Evolutionary conservation across 2,888 invertebrate species (phyloP), one percentile per base, ranked within the genome.

Genomic region (Melanargia galathea): DNA sequence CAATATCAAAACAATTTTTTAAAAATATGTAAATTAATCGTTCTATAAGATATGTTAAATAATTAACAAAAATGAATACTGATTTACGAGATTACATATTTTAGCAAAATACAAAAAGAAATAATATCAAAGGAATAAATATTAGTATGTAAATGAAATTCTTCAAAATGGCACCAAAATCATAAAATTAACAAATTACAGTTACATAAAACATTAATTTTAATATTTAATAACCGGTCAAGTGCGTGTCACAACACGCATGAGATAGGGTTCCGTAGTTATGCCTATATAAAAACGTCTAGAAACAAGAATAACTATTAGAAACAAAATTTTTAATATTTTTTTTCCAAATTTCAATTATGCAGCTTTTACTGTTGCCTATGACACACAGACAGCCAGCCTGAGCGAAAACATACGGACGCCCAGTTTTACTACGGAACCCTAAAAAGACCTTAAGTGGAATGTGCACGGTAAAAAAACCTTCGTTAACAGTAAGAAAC

Each of bases 371-470:
- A n/a, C n/a, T n/a, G n/a, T n/a, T n/a, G n/a, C n/a, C n/a, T n/a
- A n/a, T n/a, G n/a, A n/a, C n/a, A n/a, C n/a, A n/a, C n/a, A n/a
- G n/a, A n/a, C n/a, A n/a, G n/a, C n/a, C n/a, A n/a, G n/a, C n/a
- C n/a, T n/a, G n/a, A n/a, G n/a, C n/a, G n/a, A n/a, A n/a, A n/a
- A n/a, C n/a, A n/a, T n/a, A n/a, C n/a, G n/a, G n/a, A n/a, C n/a
- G n/a, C n/a, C n/a, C n/a, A n/a, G n/a, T n/a, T n/a, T n/a, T n/a
- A n/a, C n/a, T n/a, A n/a, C n/a, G n/a, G n/a, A n/a, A n/a, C n/a
- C 5, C 8, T 16, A 18, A 43, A 30, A 51, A 30, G 51, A 22
- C 10, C 24, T 64, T 54, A 33, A 70, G 59, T 56, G 55, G 59
- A 64, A 62, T 62, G 45, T 64, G 20, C 18, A 26, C 11, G 10